phyloP scores from a whole-genome alignment of 2,888 invertebrate genomes.

The Volucella bombylans region DNA sequence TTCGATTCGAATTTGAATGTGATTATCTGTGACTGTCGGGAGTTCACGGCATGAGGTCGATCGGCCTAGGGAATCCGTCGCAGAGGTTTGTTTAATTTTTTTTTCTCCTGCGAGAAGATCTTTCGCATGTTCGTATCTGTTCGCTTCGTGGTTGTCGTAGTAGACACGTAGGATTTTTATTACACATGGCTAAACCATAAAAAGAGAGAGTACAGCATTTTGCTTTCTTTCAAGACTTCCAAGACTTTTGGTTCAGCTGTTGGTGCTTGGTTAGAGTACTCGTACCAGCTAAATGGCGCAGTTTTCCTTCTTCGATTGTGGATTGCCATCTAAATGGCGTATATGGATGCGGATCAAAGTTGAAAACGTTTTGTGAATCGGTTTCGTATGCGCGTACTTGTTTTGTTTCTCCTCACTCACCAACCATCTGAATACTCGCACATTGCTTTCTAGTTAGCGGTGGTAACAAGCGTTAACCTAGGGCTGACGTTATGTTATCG shows the following conservation, averaged over 20 bases:
- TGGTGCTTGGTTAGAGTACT: neutral
- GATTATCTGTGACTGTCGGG: constrained; percentile 50
- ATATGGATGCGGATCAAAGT: constrained; percentile 70
- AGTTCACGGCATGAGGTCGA: constrained; percentile 73
- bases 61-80: constrained; percentile 58
- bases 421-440: neutral
- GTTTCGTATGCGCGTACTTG: constrained; percentile 54
- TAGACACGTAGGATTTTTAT: constrained; percentile 42
- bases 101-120: constrained; percentile 44
- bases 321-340: constrained; percentile 65
- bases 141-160: constrained; percentile 24
- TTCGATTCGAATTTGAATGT: constrained; percentile 45
- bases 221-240: constrained; percentile 47
- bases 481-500: constrained; percentile 48
- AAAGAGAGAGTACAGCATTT: constrained; percentile 66
- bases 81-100: constrained; percentile 5
- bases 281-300: constrained; percentile 31
- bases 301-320: constrained; percentile 32
- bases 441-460: constrained; percentile 54
- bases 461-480: constrained; percentile 56
- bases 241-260: neutral
- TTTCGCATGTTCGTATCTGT: constrained; percentile 26
- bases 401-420: neutral
- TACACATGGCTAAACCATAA: constrained; percentile 36
- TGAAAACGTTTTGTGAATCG: constrained; percentile 74